A percentile compares a stretch with the other conserved stretches of the same genome.
phyloP scores from a whole-genome alignment of 1,140 invertebrate genomes.

The Teleogryllus occipitalis region DNA sequence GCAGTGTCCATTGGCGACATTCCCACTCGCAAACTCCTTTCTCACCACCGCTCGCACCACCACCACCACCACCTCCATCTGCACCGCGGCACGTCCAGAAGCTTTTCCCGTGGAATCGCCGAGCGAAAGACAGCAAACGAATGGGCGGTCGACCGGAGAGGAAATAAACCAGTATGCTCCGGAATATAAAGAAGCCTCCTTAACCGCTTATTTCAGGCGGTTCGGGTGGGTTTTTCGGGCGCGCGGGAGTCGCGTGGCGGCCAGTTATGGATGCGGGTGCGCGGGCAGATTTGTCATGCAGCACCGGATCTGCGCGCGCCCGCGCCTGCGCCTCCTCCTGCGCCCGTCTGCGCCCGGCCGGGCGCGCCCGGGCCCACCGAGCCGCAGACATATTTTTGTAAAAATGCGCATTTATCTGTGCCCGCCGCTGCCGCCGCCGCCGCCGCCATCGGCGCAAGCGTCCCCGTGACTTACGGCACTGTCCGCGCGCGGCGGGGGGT shows the following conservation, averaged over 20 bases:
- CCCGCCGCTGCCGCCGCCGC: too few relatives aligned
- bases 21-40: too few relatives aligned
- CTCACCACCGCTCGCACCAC: too few relatives aligned
- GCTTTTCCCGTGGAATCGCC: neutral
- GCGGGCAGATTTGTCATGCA: neutral
- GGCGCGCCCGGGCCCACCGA: neutral
- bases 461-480: neutral
- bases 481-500: too few relatives aligned
- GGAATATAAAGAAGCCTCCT: constrained; percentile 4
- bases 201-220: neutral
- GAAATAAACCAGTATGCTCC: constrained; percentile 1
- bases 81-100: neutral
- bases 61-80: too few relatives aligned
- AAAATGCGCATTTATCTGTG: neutral
- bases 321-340: too few relatives aligned
- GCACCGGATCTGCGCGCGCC: neutral
- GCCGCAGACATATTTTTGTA: neutral
- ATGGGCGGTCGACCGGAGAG: neutral
- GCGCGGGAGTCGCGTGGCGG: too few relatives aligned
- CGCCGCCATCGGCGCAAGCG: neutral
- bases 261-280: neutral
- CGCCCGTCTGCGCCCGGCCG: too few relatives aligned
- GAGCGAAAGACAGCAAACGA: neutral
- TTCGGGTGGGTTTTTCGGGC: neutral
- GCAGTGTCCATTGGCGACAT: too few relatives aligned